A percentile compares a stretch with the other conserved stretches of the same genome.
Evolutionary conservation across 2,888 invertebrate species (phyloP).

Genomic region (Gonocerus acuteangulatus): DNA sequence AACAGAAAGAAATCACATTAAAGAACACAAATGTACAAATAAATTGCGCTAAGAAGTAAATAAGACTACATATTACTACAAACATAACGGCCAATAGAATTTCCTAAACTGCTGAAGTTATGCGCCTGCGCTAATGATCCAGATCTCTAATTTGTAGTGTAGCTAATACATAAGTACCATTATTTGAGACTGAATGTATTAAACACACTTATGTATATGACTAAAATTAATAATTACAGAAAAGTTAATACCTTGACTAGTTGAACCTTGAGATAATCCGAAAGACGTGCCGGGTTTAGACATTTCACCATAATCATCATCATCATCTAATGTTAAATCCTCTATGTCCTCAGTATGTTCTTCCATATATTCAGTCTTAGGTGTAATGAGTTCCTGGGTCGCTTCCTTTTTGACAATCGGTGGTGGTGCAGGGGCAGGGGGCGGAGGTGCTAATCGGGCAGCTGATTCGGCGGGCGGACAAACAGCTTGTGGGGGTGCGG

Average conservation of each 20-base stretch:
- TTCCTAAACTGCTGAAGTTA: too few relatives aligned
- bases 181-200: too few relatives aligned
- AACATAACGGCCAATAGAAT: too few relatives aligned
- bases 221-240: too few relatives aligned
- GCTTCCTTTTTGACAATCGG: conserved; percentile 38
- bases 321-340: conserved; percentile 63
- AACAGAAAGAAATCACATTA: too few relatives aligned
- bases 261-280: conserved; percentile 37
- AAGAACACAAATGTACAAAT: too few relatives aligned
- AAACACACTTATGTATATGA: too few relatives aligned
- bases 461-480: conserved; percentile 15
- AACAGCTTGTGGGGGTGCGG: conserved; percentile 21
- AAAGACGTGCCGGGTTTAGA: conserved; percentile 60
- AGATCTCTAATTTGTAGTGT: too few relatives aligned
- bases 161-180: too few relatives aligned
- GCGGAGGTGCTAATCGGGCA: conserved; percentile 8
- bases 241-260: conserved; percentile 26
- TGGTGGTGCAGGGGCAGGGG: conserved; percentile 14
- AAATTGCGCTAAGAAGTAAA: too few relatives aligned
- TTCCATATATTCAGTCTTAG: conserved; percentile 62
- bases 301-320: conserved; percentile 64
- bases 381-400: conserved; percentile 50
- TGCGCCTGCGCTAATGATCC: too few relatives aligned
- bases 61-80: too few relatives aligned
- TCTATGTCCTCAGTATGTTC: conserved; percentile 50